Evolutionary conservation across 2,113 vertebrate genomes (phyloP), one percentile per base, ranked within the genome.

Genomic region (Silurus asotus): DNA sequence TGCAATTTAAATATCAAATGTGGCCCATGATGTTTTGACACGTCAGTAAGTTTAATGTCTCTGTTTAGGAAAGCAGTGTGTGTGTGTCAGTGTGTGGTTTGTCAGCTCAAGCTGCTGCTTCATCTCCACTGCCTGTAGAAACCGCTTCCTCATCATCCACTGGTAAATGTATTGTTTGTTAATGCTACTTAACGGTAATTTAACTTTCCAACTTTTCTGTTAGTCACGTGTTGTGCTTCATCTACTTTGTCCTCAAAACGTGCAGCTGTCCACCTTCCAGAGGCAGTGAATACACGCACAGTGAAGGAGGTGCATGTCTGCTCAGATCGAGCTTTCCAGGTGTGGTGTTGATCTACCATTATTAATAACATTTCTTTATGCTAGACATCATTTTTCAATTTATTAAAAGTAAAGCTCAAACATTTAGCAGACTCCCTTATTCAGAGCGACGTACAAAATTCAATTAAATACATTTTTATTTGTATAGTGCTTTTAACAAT

Each of bases 251-350:
- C 92, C 90, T 94, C 92, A 0, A 84, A 88, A 19, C 91, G 94
- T 5, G 93, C 95, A 86, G 87, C 94, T 85, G 93, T 95, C 90
- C 90, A 96, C 87, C 92, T 95, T 85, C 93, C 94, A 25, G 89
- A 93, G 89, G 85, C 74, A n/a, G 75, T 85, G 59, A 69, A 93
- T 6, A 79, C 93, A 0, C 75, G 93, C 3, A 92, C 93, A 53
- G 89, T 94, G 0, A 94, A 93, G 58, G 90, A 94, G 55, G 79
- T 90, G 80, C 93, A 86, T 9, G 37, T 61, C 69, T 93, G 90
- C 85, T 93, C 93, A 89, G 75, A 90, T 77, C 94, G 94, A 48
- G 89, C 91, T 62, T 96, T 96, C 91, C 95, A 96, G 96, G 95
- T 96, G 94, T 86, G 11, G 6, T 37, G 17, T 6, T 56, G 74